Evolutionary conservation across 2,113 vertebrate genomes (phyloP).

Genomic region (Sinocyclocheilus maitianheensis): DNA sequence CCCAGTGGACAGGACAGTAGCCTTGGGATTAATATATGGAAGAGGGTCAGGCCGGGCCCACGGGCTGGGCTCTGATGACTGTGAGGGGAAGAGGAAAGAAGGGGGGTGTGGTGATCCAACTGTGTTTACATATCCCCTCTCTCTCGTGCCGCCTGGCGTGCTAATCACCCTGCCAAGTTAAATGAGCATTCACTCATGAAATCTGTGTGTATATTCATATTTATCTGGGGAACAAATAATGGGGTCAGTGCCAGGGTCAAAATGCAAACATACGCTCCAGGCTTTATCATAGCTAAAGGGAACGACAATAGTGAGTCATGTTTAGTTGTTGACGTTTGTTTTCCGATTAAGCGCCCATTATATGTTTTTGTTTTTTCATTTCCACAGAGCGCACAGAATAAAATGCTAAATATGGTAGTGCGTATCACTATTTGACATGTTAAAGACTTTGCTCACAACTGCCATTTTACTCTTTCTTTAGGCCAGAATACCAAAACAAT

Average conservation of each 20-base stretch:
- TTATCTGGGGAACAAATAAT: slow-evolving; percentile 65
- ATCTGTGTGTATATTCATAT: slow-evolving; percentile 55
- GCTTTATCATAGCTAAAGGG: no score
- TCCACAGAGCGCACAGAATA: not conserved
- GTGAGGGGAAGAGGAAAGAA: slow-evolving; percentile 29
- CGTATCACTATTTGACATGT: not conserved
- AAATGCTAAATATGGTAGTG: not conserved
- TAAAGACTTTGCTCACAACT: not conserved
- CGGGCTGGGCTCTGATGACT: slow-evolving; percentile 40
- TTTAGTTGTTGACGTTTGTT: not conserved
- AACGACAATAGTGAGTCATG: no score
- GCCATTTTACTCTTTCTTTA: not conserved
- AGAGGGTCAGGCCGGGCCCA: slow-evolving; percentile 59
- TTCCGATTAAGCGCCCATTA: not conserved
- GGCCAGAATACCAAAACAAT: not conserved
- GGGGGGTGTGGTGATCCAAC: slow-evolving; percentile 33
- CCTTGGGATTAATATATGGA: slow-evolving; percentile 46
- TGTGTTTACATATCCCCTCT: slow-evolving; percentile 47
- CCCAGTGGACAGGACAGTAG: slow-evolving; percentile 54
- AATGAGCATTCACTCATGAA: slow-evolving; percentile 54
- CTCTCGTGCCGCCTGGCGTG: slow-evolving; percentile 25
- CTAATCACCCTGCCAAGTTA: slow-evolving; percentile 46
- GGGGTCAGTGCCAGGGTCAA: slow-evolving; percentile 57
- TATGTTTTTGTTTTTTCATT: not conserved
- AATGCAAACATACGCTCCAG: slow-evolving; percentile 49